These are phyloP conservation scores for Imbricaverruca yamaguchii DNA, from an alignment of 2,888 invertebrate species.

Conservation along the genomic window DNA sequence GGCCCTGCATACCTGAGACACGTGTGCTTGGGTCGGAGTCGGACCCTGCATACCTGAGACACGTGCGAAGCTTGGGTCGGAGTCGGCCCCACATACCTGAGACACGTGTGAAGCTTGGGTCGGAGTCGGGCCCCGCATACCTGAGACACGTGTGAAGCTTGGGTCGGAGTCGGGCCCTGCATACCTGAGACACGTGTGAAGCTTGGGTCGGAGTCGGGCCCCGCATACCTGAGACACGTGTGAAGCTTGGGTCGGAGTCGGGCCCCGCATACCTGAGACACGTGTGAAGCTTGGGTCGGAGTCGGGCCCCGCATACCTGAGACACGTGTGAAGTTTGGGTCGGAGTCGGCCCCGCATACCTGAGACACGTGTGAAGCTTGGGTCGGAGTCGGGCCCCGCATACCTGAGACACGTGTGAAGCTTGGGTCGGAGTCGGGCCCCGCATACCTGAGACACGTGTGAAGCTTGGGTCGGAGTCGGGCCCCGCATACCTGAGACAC, in stretches of 20 bases:
- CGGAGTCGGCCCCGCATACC: neutral
- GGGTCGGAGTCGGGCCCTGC: neutral
- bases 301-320: neutral
- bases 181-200: no score
- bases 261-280: neutral
- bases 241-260: no score
- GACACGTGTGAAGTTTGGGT: no score
- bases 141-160: no score
- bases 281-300: no score
- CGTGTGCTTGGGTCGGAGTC: no score
- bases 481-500: neutral
- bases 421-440: neutral
- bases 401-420: no score
- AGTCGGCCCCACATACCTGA: neutral
- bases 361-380: no score
- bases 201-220: neutral
- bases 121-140: neutral
- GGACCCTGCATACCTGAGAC: neutral
- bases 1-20: neutral
- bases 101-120: no score
- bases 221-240: neutral
- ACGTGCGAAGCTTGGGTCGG: no score
- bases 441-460: neutral
- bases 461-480: no score
- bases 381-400: neutral